phyloP scores from a whole-genome alignment of 2,797 vertebrate genomes.

The Brotogeris chrysoptera region DNA sequence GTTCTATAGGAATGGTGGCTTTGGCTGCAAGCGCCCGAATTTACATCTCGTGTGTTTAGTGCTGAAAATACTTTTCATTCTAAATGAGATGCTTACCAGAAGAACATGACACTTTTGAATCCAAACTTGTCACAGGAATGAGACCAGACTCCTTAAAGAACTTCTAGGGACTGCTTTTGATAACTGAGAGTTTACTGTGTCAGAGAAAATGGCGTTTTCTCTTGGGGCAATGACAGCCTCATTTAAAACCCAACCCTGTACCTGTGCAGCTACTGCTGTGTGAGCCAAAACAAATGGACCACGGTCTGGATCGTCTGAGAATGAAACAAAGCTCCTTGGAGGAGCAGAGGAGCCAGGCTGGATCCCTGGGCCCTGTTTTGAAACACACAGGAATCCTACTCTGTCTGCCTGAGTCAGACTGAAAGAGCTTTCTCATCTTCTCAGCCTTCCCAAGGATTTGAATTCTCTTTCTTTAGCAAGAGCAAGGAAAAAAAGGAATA shows the following conservation, averaged over 20 bases:
- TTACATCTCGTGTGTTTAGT: not conserved
- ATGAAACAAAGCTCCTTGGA: not conserved
- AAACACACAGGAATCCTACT: not conserved
- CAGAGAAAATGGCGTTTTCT: not conserved
- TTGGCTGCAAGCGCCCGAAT: not conserved
- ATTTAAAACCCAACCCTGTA: not conserved
- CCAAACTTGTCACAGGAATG: not conserved
- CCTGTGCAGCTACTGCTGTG: not conserved
- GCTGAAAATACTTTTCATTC: not conserved
- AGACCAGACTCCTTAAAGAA: not conserved
- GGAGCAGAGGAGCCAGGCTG: not conserved
- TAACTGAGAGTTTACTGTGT: not conserved
- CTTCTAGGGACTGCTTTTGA: not conserved
- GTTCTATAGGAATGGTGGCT: not conserved
- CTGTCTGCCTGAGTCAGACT: accelerated
- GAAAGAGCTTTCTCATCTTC: not conserved
- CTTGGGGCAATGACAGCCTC: not conserved
- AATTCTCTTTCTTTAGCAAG: not conserved
- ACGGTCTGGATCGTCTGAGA: not conserved
- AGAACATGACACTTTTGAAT: not conserved
- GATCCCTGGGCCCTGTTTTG: not conserved
- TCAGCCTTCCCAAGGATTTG: not conserved
- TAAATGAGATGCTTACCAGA: not conserved
- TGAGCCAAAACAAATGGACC: not conserved
- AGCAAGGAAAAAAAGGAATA: not conserved